phyloP scores from a whole-genome alignment of 2,888 invertebrate species.

The Pherbina coryleti region DNA sequence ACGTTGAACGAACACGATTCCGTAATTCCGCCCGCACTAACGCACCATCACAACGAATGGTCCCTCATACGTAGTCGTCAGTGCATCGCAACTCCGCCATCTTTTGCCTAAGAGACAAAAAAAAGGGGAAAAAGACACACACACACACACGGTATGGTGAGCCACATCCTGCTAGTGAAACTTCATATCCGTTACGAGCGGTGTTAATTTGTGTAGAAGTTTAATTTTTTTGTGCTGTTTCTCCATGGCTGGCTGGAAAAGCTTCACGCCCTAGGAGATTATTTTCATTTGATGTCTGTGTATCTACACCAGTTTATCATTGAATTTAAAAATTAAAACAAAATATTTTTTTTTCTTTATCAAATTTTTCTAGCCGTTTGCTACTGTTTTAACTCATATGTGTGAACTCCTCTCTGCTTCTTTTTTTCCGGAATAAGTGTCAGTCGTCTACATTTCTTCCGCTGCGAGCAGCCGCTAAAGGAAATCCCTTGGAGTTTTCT shows the following conservation, averaged over 20 bases:
- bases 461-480: slow-evolving; percentile 22
- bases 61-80: too few relatives aligned
- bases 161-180: neutral
- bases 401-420: neutral
- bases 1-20: neutral
- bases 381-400: neutral
- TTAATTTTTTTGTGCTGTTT: neutral
- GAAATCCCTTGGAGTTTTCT: slow-evolving; percentile 15
- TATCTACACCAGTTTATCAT: neutral
- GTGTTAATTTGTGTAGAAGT: neutral
- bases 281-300: neutral
- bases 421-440: neutral
- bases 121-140: too few relatives aligned
- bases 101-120: too few relatives aligned
- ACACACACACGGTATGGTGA: neutral
- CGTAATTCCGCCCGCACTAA: neutral
- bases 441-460: slow-evolving; percentile 34
- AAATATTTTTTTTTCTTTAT: neutral
- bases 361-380: too few relatives aligned
- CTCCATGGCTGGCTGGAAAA: slow-evolving; percentile 8
- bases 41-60: too few relatives aligned
- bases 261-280: slow-evolving; percentile 10
- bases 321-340: neutral
- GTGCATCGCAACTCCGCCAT: too few relatives aligned
- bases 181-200: slow-evolving; percentile 37